phyloP scores from a whole-genome alignment of 2,113 vertebrate genomes.

The Ciconia maguari region DNA sequence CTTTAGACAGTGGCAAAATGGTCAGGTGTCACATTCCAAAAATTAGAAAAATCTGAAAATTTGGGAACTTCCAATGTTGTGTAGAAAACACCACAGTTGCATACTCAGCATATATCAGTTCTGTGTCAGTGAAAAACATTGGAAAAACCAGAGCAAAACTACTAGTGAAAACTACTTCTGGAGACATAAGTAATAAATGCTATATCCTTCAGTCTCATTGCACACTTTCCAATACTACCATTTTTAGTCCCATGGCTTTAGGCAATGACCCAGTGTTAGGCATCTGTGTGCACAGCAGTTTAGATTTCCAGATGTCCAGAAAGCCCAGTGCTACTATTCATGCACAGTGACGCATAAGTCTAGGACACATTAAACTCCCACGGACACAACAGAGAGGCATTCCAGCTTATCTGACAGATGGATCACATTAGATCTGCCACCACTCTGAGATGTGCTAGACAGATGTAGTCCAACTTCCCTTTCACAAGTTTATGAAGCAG shows the following conservation, averaged over 20 bases:
- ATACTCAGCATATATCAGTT: neutral
- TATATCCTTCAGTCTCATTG: neutral
- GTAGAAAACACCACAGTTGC: neutral
- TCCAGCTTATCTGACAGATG: neutral
- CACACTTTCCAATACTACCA: neutral
- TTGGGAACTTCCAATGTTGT: neutral
- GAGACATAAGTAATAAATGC: neutral
- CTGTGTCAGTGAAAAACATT: neutral
- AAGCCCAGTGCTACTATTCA: neutral
- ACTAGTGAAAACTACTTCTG: neutral
- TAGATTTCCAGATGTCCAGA: neutral
- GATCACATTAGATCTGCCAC: neutral
- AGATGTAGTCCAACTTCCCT: neutral
- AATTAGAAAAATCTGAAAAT: neutral
- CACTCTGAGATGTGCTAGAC: neutral
- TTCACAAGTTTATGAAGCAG: neutral
- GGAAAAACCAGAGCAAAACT: neutral
- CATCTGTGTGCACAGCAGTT: neutral
- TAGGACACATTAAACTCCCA: neutral
- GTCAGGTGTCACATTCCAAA: neutral
- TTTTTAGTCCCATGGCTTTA: neutral
- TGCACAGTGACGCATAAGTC: neutral
- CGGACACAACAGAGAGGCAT: accelerated
- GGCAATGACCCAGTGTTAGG: neutral
- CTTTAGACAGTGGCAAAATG: neutral